phyloP scores from a whole-genome alignment of 2,113 vertebrate genomes.

The Synodontis membranacea region DNA sequence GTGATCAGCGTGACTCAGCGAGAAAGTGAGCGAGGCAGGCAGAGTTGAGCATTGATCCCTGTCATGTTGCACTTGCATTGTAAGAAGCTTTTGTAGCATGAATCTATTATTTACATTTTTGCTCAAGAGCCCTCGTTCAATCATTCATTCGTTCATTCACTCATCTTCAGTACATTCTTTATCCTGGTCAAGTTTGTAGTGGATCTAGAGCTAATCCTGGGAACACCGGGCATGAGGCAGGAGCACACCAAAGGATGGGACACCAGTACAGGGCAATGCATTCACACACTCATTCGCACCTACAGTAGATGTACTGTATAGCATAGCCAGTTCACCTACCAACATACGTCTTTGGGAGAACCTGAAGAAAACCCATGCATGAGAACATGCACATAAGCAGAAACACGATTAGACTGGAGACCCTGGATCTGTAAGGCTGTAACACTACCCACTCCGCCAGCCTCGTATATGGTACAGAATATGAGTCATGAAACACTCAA shows the following conservation, averaged over 20 bases:
- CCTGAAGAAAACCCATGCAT: not conserved
- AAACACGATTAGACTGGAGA: not conserved
- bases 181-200: not conserved
- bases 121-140: not conserved
- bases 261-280: not conserved
- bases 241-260: not conserved
- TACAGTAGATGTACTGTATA: not conserved
- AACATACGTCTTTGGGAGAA: not conserved
- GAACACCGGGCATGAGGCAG: not conserved
- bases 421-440: not conserved
- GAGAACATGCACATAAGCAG: not conserved
- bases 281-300: not conserved
- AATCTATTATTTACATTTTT: conserved; percentile 1
- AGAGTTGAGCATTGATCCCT: conserved; percentile 43
- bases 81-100: not conserved
- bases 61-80: not conserved
- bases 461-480: not conserved
- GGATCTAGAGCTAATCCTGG: not conserved
- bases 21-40: conserved; percentile 26
- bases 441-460: not conserved
- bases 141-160: not conserved
- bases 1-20: conserved; percentile 49
- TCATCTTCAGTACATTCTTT: not conserved
- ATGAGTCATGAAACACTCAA: not conserved
- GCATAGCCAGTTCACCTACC: not conserved